These are phyloP conservation scores for Macropis europaea DNA, from an alignment of 2,888 invertebrate genomes.

Conservation along the genomic window DNA sequence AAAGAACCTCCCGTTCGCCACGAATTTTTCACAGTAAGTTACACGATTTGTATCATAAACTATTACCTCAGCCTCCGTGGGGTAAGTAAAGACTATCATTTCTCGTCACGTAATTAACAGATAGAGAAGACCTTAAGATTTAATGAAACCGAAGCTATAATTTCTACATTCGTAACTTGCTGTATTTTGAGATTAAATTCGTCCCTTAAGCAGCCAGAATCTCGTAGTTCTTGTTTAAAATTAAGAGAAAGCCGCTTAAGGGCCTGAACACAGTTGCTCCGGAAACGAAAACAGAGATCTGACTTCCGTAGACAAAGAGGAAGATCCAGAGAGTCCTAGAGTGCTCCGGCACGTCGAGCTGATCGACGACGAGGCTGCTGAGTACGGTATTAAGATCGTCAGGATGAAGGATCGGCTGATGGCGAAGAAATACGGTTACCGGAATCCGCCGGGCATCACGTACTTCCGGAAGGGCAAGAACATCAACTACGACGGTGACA, in stretches of 20 bases:
- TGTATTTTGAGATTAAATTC: no score
- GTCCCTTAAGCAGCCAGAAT: no score
- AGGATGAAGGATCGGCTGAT: slow-evolving; percentile 93
- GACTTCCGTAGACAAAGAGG: slow-evolving; percentile 85
- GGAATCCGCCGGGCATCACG: slow-evolving; percentile 94
- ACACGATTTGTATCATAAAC: background rate
- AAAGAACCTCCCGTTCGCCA: background rate
- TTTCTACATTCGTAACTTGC: no score
- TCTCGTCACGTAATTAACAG: no score
- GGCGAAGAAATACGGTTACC: slow-evolving; percentile 95
- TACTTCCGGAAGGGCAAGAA: slow-evolving; percentile 94
- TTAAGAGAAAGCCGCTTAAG: background rate
- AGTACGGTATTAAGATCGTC: slow-evolving; percentile 94
- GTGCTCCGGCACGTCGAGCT: slow-evolving; percentile 92
- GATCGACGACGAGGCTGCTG: slow-evolving; percentile 94
- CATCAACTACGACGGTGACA: slow-evolving; percentile 95
- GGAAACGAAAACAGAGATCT: slow-evolving; percentile 16
- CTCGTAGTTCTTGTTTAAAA: no score
- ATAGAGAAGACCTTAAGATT: no score
- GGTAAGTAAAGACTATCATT: slow-evolving; percentile 22
- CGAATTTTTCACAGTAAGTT: background rate
- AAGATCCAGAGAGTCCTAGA: slow-evolving; percentile 89
- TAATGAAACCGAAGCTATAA: no score
- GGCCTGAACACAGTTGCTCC: background rate
- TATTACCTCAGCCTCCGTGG: background rate